Evolutionary conservation across 2,797 vertebrate genomes (phyloP).

Genomic region (Diceros bicornis): DNA sequence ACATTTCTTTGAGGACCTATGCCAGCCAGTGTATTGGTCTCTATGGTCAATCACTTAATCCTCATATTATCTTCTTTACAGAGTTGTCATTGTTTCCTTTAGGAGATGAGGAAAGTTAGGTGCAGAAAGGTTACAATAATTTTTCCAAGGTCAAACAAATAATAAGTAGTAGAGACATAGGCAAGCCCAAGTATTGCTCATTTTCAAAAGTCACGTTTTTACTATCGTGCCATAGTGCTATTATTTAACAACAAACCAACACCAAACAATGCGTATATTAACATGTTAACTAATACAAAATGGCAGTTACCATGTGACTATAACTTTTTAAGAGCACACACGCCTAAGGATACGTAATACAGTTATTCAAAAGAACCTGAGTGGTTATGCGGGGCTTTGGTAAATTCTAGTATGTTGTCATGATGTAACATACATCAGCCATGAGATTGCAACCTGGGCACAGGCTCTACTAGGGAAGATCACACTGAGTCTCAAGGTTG

Average conservation of each 20-base stretch:
- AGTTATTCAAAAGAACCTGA: not conserved
- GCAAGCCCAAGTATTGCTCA: not conserved
- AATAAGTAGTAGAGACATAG: not conserved
- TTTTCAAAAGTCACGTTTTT: conserved; percentile 29
- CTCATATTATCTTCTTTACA: not conserved
- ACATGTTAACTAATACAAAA: conserved; percentile 14
- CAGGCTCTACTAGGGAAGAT: not conserved
- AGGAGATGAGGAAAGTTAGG: not conserved
- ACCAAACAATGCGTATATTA: not conserved
- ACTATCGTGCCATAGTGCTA: not conserved
- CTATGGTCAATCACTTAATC: not conserved
- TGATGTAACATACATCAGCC: not conserved
- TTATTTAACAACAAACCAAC: not conserved
- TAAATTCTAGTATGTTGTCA: not conserved
- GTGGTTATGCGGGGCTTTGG: not conserved
- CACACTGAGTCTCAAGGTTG: not conserved
- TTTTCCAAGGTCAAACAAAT: not conserved
- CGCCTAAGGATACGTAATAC: not conserved
- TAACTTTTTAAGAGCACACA: not conserved
- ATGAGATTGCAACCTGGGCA: not conserved
- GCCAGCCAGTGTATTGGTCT: not conserved
- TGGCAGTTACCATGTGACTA: not conserved
- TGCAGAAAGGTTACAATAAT: not conserved
- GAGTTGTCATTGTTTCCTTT: not conserved
- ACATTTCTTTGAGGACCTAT: not conserved